Evolutionary conservation across 2,113 vertebrate species (phyloP), one percentile per base, ranked within the genome.

Genomic region (Rhagologus leucostigma): DNA sequence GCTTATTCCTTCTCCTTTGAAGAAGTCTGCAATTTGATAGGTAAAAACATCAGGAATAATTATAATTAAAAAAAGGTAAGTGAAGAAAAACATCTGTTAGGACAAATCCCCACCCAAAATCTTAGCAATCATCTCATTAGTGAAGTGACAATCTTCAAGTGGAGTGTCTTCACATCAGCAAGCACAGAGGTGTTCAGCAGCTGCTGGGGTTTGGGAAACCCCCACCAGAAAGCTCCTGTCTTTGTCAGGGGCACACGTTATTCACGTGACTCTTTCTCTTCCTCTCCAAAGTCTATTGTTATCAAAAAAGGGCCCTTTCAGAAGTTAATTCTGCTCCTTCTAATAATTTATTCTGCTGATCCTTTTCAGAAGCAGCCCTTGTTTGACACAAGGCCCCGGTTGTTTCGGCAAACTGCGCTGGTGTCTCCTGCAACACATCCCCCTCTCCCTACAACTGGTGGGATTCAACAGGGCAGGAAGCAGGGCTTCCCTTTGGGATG

Each of bases 11-110:
- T 93, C 96, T 94, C 71, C 95, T 98, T 98, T 98, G 97, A 98
- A 98, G 97, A 91, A 94, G 88, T 47, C 84, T 89, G 90, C 76
- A 84, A 94, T 97, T 96, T 75, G 97, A 97, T 97, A 92, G 96
- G 97, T 91, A 97, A 95, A 93, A 97, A 96, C 97, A 98, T 98
- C 96, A 97, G 96, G 95, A 98, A 97, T 97, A 98, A 98, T 98
- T 98, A 97, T 97, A 98, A 97, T 96, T 97, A 79, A 69, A 79
- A 65, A 56, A 26, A 47, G 93, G 70, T 88, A 96, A 96, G 78
- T 7, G 12, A 88, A 95, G 94, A 90, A 76, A 81, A 90, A 79
- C 96, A 95, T 96, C 94, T 81, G 79, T 94, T 94, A 75, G 91
- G 94, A 96, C 86, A 96, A 97, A 96, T 93, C 88, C 64, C 87